These are phyloP conservation scores for Drosophila serrata DNA, from an alignment of 1,140 invertebrate species.

Conservation along the genomic window DNA sequence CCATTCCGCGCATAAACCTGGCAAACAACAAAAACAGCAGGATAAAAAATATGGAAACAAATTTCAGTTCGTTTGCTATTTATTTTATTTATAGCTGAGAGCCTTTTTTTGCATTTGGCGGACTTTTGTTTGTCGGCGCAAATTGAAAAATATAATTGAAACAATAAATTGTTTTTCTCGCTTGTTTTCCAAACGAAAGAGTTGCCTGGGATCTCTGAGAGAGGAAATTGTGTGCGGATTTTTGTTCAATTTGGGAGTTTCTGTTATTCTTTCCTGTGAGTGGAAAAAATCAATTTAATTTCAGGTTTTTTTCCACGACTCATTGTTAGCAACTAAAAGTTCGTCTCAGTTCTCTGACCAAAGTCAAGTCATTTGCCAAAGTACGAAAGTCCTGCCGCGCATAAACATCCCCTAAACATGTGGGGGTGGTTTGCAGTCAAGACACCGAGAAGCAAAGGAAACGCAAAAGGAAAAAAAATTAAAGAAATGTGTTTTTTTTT, in stretches of 20 bases:
- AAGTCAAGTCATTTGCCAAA: slow-evolving; percentile 81
- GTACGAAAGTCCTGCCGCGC: slow-evolving; percentile 67
- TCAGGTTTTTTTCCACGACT: slow-evolving; percentile 29
- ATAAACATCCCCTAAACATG: slow-evolving; percentile 77
- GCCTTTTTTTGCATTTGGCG: slow-evolving; percentile 68
- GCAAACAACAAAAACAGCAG: slow-evolving; percentile 26
- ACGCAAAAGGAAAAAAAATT: slow-evolving; percentile 50
- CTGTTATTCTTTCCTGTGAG: slow-evolving; percentile 6
- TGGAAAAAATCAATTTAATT: slow-evolving; percentile 55
- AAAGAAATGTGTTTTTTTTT: slow-evolving; percentile 54
- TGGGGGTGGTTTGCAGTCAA: slow-evolving; percentile 70
- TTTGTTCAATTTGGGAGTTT: background rate
- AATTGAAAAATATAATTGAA: slow-evolving; percentile 84
- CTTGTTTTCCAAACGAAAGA: slow-evolving; percentile 52
- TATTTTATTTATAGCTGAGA: slow-evolving; percentile 79
- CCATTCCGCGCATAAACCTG: slow-evolving; percentile 63
- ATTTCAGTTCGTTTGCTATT: slow-evolving; percentile 65
- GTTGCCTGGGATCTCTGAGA: slow-evolving; percentile 38
- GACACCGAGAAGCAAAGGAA: slow-evolving; percentile 45
- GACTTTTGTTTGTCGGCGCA: slow-evolving; percentile 79
- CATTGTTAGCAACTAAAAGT: slow-evolving; percentile 42
- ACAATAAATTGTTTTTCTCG: slow-evolving; percentile 68
- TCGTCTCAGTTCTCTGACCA: slow-evolving; percentile 56
- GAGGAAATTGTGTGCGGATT: slow-evolving; percentile 1
- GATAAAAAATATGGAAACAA: slow-evolving; percentile 14